phyloP scores from a whole-genome alignment of 2,113 vertebrate genomes.

The Toxotes jaculatrix region DNA sequence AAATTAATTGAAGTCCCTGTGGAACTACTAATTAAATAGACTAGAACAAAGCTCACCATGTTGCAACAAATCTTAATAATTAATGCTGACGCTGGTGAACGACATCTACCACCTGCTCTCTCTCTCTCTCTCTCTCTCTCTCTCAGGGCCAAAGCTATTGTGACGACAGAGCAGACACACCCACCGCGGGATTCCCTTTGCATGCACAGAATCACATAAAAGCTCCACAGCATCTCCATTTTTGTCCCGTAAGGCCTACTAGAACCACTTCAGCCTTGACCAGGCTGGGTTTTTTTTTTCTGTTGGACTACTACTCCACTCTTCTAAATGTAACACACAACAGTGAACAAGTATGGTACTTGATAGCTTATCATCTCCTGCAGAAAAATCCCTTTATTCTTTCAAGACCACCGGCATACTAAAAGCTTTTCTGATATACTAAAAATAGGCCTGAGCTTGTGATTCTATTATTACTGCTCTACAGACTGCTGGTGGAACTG shows the following conservation, averaged over 20 bases:
- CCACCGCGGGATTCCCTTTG: slow-evolving; percentile 69
- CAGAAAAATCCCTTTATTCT: slow-evolving; percentile 66
- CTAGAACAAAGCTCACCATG: slow-evolving; percentile 44
- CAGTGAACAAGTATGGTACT: slow-evolving; percentile 8
- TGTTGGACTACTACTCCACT: background rate
- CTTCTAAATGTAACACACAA: slow-evolving; percentile 35
- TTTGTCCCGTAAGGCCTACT: slow-evolving; percentile 4
- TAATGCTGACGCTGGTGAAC: slow-evolving; percentile 68
- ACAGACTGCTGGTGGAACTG: slow-evolving; percentile 48
- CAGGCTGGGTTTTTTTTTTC: slow-evolving; percentile 25
- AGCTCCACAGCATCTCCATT: slow-evolving; percentile 5
- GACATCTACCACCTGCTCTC: slow-evolving; percentile 81
- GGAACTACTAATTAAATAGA: slow-evolving; percentile 37
- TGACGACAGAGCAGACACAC: slow-evolving; percentile 68
- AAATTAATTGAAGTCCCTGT: background rate
- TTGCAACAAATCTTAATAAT: slow-evolving; percentile 77
- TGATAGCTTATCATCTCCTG: slow-evolving; percentile 48
- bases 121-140: slow-evolving; percentile 50
- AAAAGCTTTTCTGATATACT: slow-evolving; percentile 69
- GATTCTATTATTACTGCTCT: slow-evolving; percentile 66
- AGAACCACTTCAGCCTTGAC: slow-evolving; percentile 36
- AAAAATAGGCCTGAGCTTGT: slow-evolving; percentile 67
- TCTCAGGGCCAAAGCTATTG: slow-evolving; percentile 46
- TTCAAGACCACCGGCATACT: slow-evolving; percentile 45
- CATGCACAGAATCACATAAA: slow-evolving; percentile 41